A percentile compares a stretch with the other conserved stretches of the same genome.
These are phyloP conservation scores for Acrocera orbiculus DNA, from an alignment of 2,888 invertebrate genomes.

Conservation along the genomic window DNA sequence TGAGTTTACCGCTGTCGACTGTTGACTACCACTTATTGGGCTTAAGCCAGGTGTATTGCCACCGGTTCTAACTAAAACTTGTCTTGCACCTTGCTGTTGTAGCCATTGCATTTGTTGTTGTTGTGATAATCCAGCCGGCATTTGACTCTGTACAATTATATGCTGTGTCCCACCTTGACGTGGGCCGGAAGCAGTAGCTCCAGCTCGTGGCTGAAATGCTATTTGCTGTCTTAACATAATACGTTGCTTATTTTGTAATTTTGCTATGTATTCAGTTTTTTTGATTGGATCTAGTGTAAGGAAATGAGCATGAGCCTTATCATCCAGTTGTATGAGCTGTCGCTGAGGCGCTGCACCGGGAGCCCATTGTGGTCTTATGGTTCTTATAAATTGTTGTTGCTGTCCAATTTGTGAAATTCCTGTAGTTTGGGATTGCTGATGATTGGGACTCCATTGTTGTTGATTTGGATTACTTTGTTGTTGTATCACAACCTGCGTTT, in stretches of 20 bases:
- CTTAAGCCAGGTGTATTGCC: conserved; percentile 26
- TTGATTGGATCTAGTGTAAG: conserved; percentile 69
- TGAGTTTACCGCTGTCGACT: conserved; percentile 9
- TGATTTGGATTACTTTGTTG: conserved; percentile 28
- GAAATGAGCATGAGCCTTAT: conserved; percentile 65
- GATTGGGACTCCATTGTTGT: conserved; percentile 38
- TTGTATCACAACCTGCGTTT: conserved; percentile 21
- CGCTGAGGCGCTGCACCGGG: conserved; percentile 31
- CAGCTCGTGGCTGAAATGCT: conserved; percentile 26
- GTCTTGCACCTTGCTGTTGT: conserved; percentile 44
- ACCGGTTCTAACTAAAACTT: conserved; percentile 35
- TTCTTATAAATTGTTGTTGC: conserved; percentile 17
- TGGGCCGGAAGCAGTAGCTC: conserved; percentile 30
- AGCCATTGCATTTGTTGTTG: conserved; percentile 52
- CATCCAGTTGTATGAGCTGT: conserved; percentile 64
- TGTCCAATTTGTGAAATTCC: conserved; percentile 1
- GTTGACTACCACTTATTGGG: conserved; percentile 26
- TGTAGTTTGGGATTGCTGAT: conserved; percentile 29
- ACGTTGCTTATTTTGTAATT: conserved; percentile 44
- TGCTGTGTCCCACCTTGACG: conserved; percentile 36
- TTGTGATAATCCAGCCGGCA: conserved; percentile 44
- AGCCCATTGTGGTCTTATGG: conserved; percentile 20
- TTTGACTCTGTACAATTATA: conserved; percentile 50
- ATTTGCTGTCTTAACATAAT: conserved; percentile 39
- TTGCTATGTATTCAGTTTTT: conserved; percentile 60